Evolutionary conservation across 2,113 vertebrate species (phyloP), one percentile per base, ranked within the genome.

Genomic region (Tor tambroides): DNA sequence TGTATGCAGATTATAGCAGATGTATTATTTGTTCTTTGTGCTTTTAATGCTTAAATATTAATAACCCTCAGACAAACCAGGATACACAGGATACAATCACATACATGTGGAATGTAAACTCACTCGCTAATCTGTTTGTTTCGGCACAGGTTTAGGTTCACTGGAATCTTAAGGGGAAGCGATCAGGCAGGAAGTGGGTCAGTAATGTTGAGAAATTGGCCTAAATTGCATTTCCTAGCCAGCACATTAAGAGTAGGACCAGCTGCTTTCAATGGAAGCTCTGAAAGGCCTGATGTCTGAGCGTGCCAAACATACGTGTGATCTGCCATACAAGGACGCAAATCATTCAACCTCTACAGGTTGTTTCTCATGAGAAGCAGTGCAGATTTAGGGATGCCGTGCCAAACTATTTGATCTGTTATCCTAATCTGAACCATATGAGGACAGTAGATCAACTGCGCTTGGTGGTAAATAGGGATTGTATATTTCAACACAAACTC

Each of bases 191-290:
- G 77, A 85, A 61, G 49, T 85, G 35, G 77, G 67, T 80, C 83
- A 76, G 67, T 80, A 65, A 75, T 81, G 87, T 61, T 81, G 72
- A 78, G 74, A 76, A 83, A 83, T 76, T 46, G 67, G 56, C 85
- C 71, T 8, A 83, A 87, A 87, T 85, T 51, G 75, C 76, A 86
- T 90, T 88, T 87, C 72, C 41, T 78, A 72, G 81, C 83, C 54
- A 23, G 80, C 82, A 72, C 85, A 72, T 78, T 59, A 51, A 38
- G 82, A 54, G 72, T 6, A 69, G 6, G 2, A 56, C 17, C 90
- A 91, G 88, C 88, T 91, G 91, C 81, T 92, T 92, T 84, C 80
- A 90, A 49, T 91, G 12, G 32, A 80, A 41, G 78, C 23, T 61
- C 23, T 63, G 54, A 80, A 80, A 35, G 30, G 8, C 17, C 19